These are phyloP conservation scores for Microtus oregoni DNA, from an alignment of 2,113 vertebrate species.

Conservation along the genomic window DNA sequence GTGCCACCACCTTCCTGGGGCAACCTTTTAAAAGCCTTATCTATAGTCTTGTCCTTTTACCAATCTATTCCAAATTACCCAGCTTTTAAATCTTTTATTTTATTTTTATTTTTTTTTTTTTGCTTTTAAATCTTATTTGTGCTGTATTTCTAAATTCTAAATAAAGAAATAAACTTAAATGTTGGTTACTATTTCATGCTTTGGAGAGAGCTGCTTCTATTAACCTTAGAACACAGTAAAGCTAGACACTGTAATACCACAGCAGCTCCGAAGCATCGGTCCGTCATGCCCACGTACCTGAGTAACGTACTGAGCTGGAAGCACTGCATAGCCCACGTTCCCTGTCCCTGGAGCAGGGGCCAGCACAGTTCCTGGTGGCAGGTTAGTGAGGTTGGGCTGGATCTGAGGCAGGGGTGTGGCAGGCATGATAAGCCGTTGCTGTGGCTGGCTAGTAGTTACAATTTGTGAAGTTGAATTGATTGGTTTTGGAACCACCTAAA, in stretches of 20 bases:
- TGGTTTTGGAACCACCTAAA: constrained; percentile 95
- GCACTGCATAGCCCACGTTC: constrained; percentile 95
- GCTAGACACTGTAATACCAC: background rate
- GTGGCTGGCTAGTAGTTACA: constrained; percentile 94
- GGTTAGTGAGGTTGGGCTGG: constrained; percentile 97
- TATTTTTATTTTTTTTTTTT: background rate
- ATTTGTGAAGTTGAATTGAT: constrained; percentile 92
- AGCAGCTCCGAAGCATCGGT: background rate
- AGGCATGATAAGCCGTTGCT: constrained; percentile 98
- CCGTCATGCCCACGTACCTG: constrained; percentile 88
- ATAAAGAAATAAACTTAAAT: background rate
- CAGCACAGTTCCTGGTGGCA: constrained; percentile 96
- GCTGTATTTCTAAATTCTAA: constrained; percentile 25
- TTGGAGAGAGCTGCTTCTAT: background rate
- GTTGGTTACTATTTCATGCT: background rate
- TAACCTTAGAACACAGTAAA: background rate
- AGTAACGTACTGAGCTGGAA: constrained; percentile 97
- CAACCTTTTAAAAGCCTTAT: background rate
- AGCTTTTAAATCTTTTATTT: background rate
- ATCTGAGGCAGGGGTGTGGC: constrained; percentile 97
- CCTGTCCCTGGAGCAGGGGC: constrained; percentile 94
- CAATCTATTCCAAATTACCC: constrained; percentile 18
- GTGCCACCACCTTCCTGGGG: background rate
- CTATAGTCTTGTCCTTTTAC: background rate
- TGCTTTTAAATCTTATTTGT: background rate